These are phyloP conservation scores for Octomys mimax DNA, from an alignment of 2,797 vertebrate species.

Conservation along the genomic window DNA sequence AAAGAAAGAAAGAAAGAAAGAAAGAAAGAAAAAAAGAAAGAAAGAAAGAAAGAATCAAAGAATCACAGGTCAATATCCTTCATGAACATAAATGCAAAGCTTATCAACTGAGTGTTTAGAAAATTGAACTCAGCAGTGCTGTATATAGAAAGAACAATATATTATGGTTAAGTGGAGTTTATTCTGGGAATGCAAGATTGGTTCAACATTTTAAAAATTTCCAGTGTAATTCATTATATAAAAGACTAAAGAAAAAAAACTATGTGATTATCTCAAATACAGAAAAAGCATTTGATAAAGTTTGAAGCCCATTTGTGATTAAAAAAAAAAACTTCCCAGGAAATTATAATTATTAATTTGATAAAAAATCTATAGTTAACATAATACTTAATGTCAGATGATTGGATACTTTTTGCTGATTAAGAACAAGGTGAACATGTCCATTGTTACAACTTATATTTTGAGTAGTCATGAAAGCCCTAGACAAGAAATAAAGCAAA, in stretches of 20 bases:
- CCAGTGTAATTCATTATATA: neutral
- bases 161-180: neutral
- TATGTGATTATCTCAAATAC: neutral
- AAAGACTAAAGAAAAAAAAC: neutral
- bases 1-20: neutral
- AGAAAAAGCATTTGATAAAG: neutral
- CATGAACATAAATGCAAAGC: constrained; percentile 25
- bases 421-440: neutral
- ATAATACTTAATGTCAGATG: neutral
- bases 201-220: neutral
- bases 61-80: neutral
- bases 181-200: neutral
- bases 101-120: neutral
- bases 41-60: neutral
- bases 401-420: neutral
- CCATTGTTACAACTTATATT: neutral
- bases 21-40: neutral
- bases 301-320: neutral
- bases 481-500: neutral
- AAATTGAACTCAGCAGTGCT: neutral
- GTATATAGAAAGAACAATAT: neutral
- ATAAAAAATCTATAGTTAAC: neutral
- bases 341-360: neutral
- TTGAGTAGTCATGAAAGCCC: neutral
- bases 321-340: neutral